Evolutionary conservation across 2,113 vertebrate species (phyloP), one percentile per base, ranked within the genome.

Genomic region (Riparia riparia): DNA sequence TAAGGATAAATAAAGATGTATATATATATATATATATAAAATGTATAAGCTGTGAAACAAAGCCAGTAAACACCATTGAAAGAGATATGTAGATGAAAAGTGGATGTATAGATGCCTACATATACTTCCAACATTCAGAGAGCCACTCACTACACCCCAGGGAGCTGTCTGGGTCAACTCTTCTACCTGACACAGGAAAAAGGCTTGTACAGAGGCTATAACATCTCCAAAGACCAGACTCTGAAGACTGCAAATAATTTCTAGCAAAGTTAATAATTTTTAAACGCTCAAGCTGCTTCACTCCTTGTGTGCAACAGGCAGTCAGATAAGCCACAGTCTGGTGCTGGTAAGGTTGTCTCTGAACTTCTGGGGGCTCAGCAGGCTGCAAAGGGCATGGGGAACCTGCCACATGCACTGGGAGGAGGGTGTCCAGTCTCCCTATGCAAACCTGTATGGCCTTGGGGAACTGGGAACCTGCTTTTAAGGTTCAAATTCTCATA

Each of bases 251-350:
- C 44, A 82, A 96, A 80, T 88, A 0, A 80, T 94, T 93, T 93
- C 78, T 81, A 91, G 16, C 14, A 19, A 79, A 93, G 73, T 89
- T 90, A 96, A 90, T 91, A 32, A 72, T 82, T 56, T 78, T 95
- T 88, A 94, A 96, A 86, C n/a, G 63, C 44, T 92, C 85, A 78
- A 88, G 47, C 58, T 93, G 85, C 84, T 94, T 88, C 68, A 54
- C 20, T 72, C 65, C 42, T 86, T 66, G 39, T 66, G 34, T 32
- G 69, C 17, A 82, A 53, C 57, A 57, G 51, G 51, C 68, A 85
- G 57, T 10, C 81, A 85, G 57, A 71, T 42, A 65, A 93, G 32
- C 32, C 58, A 63, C 50, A 51, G 39, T 39, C 66, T 64, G n/a
- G 39, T 53, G 37, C 44, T 66, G 34, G 14, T 47, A 57, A 72